Evolutionary conservation across 2,113 vertebrate genomes (phyloP).

Genomic region (Chascanopsetta lugubris): DNA sequence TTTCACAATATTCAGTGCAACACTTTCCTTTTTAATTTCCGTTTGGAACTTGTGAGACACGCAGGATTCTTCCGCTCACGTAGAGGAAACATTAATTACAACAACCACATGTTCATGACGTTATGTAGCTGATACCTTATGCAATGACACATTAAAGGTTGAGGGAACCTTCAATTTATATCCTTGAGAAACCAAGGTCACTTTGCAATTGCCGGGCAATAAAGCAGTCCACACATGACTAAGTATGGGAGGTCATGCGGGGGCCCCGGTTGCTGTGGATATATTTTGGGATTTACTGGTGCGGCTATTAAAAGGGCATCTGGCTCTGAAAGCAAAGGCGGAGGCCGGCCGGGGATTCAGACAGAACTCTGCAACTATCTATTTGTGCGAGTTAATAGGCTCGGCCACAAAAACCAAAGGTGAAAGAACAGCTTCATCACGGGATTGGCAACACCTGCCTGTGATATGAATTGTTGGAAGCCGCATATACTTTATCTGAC

Average conservation of each 20-base stretch:
- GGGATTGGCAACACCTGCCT: conserved; percentile 29
- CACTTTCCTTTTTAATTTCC: conserved; percentile 4
- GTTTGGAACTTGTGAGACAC: background rate
- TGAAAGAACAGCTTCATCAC: conserved; percentile 43
- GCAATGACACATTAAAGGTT: conserved; percentile 45
- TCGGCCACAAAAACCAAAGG: conserved; percentile 46
- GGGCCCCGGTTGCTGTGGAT: conserved; percentile 44
- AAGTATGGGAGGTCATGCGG: conserved; percentile 33
- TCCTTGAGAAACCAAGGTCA: conserved; percentile 54
- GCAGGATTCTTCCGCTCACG: background rate
- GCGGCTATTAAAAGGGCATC: conserved; percentile 56
- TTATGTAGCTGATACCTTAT: conserved; percentile 23
- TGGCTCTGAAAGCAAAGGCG: conserved; percentile 54
- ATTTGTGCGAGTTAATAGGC: conserved; percentile 49
- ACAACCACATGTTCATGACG: conserved; percentile 1
- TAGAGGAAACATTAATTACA: background rate
- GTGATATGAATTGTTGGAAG: conserved; percentile 25
- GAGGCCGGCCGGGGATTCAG: conserved; percentile 44
- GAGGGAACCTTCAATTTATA: conserved; percentile 47
- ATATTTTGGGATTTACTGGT: conserved; percentile 57
- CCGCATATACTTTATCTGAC: conserved; percentile 30
- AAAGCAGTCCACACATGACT: conserved; percentile 42
- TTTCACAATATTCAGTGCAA: conserved; percentile 22
- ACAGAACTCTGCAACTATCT: conserved; percentile 35
- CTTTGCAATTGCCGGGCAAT: conserved; percentile 33